A percentile compares a stretch with the other conserved stretches of the same genome.
Evolutionary conservation across 1,140 invertebrate species (phyloP).

Genomic region (Bombus terrestris): DNA sequence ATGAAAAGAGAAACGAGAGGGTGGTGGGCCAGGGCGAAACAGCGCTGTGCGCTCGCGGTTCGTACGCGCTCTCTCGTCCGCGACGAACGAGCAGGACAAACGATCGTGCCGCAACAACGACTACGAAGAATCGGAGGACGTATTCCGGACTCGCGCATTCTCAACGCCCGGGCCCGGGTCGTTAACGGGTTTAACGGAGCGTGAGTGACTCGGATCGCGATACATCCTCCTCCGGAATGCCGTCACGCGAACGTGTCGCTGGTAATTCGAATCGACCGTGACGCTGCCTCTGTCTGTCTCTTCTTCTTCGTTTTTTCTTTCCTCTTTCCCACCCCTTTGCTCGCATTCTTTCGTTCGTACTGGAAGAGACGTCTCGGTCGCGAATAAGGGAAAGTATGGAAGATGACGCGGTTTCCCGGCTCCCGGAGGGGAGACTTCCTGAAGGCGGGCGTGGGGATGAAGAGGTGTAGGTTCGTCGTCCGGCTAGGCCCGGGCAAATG

Average conservation of each 20-base stretch:
- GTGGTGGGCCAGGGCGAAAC: constrained; percentile 29
- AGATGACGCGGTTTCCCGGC: neutral
- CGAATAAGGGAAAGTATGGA: constrained; percentile 7
- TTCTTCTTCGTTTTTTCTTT: neutral
- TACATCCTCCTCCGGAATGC: constrained; percentile 56
- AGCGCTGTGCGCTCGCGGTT: neutral
- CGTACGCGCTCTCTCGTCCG: constrained; percentile 30
- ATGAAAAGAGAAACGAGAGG: constrained; percentile 53
- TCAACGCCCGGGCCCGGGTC: constrained; percentile 56
- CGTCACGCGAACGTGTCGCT: constrained; percentile 11
- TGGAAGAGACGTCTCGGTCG: neutral
- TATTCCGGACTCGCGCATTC: constrained; percentile 54
- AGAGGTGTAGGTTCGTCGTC: constrained; percentile 16
- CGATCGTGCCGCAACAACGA: constrained; percentile 37
- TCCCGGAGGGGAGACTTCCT: neutral
- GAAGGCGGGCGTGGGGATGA: neutral
- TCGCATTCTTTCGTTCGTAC: neutral
- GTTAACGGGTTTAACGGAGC: constrained; percentile 76
- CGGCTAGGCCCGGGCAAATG: constrained; percentile 4
- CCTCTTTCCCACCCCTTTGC: constrained; percentile 11
- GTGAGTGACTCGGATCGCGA: constrained; percentile 67
- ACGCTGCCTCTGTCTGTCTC: constrained; percentile 7
- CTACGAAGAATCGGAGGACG: constrained; percentile 54
- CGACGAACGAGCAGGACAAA: constrained; percentile 14
- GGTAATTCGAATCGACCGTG: constrained; percentile 49